phyloP scores from a whole-genome alignment of 2,888 invertebrate genomes.

The Lepetodrilus schrolli region DNA sequence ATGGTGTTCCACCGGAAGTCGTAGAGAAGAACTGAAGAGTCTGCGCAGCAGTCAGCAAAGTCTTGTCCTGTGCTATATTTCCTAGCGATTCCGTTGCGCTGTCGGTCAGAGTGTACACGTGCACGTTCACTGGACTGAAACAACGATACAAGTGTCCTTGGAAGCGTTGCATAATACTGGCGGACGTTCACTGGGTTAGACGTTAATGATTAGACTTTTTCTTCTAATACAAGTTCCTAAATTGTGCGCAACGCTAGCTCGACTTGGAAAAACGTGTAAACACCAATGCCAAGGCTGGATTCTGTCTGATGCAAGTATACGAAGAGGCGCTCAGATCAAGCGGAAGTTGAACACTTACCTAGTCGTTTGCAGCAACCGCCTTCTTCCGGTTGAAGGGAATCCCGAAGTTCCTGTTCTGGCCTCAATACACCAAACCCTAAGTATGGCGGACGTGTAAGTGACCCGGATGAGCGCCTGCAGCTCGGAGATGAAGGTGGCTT shows the following conservation, averaged over 20 bases:
- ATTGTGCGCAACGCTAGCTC: too few species aligned
- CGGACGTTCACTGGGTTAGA: too few species aligned
- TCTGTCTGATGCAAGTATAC: neutral
- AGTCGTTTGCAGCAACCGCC: slow-evolving; percentile 32
- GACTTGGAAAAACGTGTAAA: too few species aligned
- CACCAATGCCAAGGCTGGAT: too few species aligned
- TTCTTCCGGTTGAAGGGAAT: slow-evolving; percentile 31
- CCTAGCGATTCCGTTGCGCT: slow-evolving; percentile 39
- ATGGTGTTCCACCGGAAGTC: slow-evolving; percentile 51
- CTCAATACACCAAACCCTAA: slow-evolving; percentile 58
- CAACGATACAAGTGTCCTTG: too few species aligned
- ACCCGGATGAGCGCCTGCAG: slow-evolving; percentile 48
- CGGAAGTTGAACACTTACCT: slow-evolving; percentile 36
- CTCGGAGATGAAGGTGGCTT: slow-evolving; percentile 50
- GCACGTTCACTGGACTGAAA: slow-evolving; percentile 18
- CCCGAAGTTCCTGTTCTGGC: slow-evolving; percentile 38
- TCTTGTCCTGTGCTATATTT: slow-evolving; percentile 41
- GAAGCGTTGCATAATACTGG: too few species aligned
- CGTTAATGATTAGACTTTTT: too few species aligned
- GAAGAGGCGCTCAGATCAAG: neutral
- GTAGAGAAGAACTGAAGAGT: slow-evolving; percentile 50
- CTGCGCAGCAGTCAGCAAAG: slow-evolving; percentile 46
- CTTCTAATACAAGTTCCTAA: too few species aligned
- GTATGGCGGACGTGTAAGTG: slow-evolving; percentile 44
- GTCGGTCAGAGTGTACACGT: slow-evolving; percentile 43